Conservation (phyloP, 2,888 invertebrate genomes). For the Latheticus oryzae region DNA sequence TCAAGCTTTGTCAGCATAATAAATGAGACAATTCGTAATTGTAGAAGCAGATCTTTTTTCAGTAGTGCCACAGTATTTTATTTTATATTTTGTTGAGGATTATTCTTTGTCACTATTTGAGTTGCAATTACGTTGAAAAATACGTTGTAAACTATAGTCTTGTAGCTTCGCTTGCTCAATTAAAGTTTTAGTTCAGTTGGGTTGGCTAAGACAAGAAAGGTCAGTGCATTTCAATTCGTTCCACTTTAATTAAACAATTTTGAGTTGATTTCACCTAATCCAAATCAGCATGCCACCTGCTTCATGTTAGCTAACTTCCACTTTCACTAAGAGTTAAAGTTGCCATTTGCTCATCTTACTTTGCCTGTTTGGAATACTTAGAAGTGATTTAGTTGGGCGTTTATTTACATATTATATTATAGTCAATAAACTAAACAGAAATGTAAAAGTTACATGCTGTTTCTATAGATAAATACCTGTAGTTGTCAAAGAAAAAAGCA, state of each 20-base stretch:
- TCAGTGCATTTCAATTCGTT: conserved; percentile 31
- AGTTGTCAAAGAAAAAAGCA: too few relatives aligned
- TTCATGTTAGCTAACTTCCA: conserved; percentile 30
- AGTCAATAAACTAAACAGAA: too few relatives aligned
- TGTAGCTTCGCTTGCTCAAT: conserved; percentile 11
- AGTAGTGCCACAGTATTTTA: conserved; percentile 8
- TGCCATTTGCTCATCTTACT: conserved; percentile 32
- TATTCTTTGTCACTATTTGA: background rate
- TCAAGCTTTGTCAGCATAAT: conserved; percentile 29
- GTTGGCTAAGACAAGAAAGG: conserved; percentile 16
- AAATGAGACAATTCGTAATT: conserved; percentile 15
- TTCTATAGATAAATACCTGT: too few relatives aligned
- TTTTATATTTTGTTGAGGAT: conserved; percentile 14
- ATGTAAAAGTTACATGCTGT: too few relatives aligned
- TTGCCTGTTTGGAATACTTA: too few relatives aligned
- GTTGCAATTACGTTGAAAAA: conserved; percentile 12
- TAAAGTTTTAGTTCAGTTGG: conserved; percentile 21
- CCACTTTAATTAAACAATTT: conserved; percentile 36
- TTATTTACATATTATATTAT: conserved; percentile 23
- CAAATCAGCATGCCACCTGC: conserved; percentile 32
- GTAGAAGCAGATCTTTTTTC: conserved; percentile 22
- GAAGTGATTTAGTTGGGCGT: conserved; percentile 29
- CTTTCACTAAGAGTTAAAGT: conserved; percentile 35
- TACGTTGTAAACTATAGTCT: conserved; percentile 9
- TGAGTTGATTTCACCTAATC: conserved; percentile 35